A percentile compares a stretch with the other conserved stretches of the same genome.
phyloP scores from a whole-genome alignment of 2,797 vertebrate species.

The Myotis pilosus region DNA sequence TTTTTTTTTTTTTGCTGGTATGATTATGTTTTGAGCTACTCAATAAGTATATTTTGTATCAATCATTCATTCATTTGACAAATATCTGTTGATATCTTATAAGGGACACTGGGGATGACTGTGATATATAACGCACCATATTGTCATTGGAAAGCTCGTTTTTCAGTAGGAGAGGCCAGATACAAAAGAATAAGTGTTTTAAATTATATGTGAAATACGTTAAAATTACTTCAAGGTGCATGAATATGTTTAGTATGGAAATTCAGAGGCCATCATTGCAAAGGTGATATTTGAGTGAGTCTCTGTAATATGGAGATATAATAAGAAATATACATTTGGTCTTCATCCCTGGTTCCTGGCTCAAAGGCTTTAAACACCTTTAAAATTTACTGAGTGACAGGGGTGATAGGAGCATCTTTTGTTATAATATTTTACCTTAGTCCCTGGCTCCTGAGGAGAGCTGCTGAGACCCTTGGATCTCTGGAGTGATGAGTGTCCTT shows the following conservation, averaged over 20 bases:
- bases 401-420: not conserved
- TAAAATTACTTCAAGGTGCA: not conserved
- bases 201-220: not conserved
- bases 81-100: not conserved
- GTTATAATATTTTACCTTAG: not conserved
- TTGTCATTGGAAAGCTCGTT: not conserved
- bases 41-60: not conserved
- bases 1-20: not conserved
- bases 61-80: not conserved
- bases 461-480: not conserved
- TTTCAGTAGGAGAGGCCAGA: not conserved
- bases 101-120: not conserved
- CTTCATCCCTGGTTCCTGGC: not conserved
- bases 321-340: not conserved
- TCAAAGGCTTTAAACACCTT: not conserved
- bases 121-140: not conserved
- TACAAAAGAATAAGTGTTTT: not conserved
- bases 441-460: not conserved
- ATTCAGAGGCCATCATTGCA: not conserved
- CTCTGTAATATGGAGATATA: not conserved
- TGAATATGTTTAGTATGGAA: not conserved
- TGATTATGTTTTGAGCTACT: not conserved
- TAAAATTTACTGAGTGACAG: not conserved
- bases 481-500: not conserved
- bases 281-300: not conserved